phyloP scores from a whole-genome alignment of 1,140 invertebrate genomes.

The Formica selysi region DNA sequence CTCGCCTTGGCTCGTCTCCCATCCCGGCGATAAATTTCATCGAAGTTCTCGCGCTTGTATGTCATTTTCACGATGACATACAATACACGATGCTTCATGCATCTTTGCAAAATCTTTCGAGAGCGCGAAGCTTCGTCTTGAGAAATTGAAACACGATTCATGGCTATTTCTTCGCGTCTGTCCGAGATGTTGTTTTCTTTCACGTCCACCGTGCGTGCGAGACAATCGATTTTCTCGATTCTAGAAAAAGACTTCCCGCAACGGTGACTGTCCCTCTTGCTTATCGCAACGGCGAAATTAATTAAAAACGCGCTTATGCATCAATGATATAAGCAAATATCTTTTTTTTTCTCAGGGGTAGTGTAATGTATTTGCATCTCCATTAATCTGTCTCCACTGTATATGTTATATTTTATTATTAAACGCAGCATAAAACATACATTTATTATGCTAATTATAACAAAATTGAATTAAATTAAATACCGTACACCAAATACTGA shows the following conservation, averaged over 20 bases:
- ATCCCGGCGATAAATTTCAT: constrained; percentile 46
- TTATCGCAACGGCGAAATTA: constrained; percentile 12
- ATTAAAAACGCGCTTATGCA: constrained; percentile 6
- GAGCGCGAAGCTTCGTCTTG: constrained; percentile 26
- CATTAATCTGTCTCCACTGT: too few species aligned
- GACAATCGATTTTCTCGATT: constrained; percentile 54
- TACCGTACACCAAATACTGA: neutral
- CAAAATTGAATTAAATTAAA: neutral
- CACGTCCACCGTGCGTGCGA: constrained; percentile 6
- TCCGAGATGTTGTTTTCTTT: constrained; percentile 50
- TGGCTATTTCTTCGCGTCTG: constrained; percentile 18
- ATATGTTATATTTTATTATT: constrained; percentile 8
- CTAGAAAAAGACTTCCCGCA: neutral
- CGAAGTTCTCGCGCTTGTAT: constrained; percentile 49
- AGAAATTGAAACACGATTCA: constrained; percentile 59
- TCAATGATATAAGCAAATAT: neutral
- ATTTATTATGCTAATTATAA: neutral
- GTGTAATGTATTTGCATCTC: neutral
- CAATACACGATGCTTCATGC: constrained; percentile 47
- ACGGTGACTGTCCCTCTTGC: neutral
- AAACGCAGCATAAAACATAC: neutral
- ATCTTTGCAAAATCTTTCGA: constrained; percentile 54
- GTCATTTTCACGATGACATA: constrained; percentile 54
- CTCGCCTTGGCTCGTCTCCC: constrained; percentile 34
- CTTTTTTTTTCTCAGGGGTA: neutral